Conservation (phyloP, 1,140 invertebrate genomes). For the Trichogramma pretiosum region DNA sequence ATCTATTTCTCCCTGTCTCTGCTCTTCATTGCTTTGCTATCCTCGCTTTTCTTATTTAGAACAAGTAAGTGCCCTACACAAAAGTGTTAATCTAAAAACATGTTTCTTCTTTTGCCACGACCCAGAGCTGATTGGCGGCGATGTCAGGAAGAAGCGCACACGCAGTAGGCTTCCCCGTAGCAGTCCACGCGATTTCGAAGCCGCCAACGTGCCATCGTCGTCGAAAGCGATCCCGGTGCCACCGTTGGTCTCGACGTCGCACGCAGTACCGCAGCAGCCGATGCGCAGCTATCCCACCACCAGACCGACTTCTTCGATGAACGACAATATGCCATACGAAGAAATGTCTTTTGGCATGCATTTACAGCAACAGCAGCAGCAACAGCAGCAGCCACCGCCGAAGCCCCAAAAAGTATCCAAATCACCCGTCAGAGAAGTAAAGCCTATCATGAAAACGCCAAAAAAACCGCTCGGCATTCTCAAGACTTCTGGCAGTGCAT, state of each 20-base stretch:
- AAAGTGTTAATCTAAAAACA: slow-evolving; percentile 20
- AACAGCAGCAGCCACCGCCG: neutral
- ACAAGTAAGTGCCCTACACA: no score
- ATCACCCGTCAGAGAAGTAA: slow-evolving; percentile 1
- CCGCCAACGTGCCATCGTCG: neutral
- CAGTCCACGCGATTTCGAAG: slow-evolving; percentile 24
- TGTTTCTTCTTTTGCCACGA: slow-evolving; percentile 28
- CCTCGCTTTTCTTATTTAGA: no score
- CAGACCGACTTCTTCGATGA: slow-evolving; percentile 1
- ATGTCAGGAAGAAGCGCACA: slow-evolving; percentile 42
- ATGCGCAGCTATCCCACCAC: slow-evolving; percentile 8
- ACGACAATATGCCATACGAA: slow-evolving; percentile 34
- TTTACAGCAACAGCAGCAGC: neutral
- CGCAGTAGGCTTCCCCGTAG: slow-evolving; percentile 39
- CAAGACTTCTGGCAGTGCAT: slow-evolving; percentile 27
- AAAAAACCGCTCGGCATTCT: slow-evolving; percentile 35
- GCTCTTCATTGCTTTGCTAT: no score
- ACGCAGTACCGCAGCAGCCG: no score
- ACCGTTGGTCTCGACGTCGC: no score
- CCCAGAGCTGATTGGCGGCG: slow-evolving; percentile 40
- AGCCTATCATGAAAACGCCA: neutral
- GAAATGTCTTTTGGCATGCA: slow-evolving; percentile 28
- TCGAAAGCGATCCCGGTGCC: slow-evolving; percentile 7
- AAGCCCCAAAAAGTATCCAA: neutral
- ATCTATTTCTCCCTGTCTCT: no score